A percentile compares a stretch with the other conserved stretches of the same genome.
phyloP scores from a whole-genome alignment of 2,113 vertebrate genomes.

The Clinocottus analis region DNA sequence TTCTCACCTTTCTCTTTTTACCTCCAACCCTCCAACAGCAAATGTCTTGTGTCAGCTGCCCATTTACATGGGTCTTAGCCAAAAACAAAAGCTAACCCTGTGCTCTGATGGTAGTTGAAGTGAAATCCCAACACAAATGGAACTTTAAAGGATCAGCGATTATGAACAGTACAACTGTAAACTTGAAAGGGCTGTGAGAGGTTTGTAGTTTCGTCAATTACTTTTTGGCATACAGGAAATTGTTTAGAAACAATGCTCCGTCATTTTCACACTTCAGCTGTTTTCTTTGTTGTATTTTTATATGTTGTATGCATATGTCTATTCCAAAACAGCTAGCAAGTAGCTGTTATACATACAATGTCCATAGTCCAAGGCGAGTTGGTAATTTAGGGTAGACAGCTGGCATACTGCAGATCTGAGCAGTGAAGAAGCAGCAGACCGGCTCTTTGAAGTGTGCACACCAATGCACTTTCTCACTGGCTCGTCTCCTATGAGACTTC shows the following conservation, averaged over 20 bases:
- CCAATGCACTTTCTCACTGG: neutral
- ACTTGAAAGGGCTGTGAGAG: neutral
- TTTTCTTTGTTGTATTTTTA: neutral
- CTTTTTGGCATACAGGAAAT: neutral
- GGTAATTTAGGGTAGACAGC: neutral
- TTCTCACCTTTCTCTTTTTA: constrained; percentile 12
- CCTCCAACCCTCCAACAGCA: neutral
- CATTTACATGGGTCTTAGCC: neutral
- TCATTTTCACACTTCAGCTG: neutral
- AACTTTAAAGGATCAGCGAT: neutral
- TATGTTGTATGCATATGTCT: too few relatives aligned
- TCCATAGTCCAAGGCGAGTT: neutral
- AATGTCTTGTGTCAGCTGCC: neutral
- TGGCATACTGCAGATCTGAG: neutral
- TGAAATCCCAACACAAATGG: neutral
- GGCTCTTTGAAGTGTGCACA: neutral
- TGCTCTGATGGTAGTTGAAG: neutral
- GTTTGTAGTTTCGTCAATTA: neutral
- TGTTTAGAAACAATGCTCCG: neutral
- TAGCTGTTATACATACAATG: too few relatives aligned
- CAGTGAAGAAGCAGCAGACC: neutral
- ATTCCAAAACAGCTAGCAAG: too few relatives aligned
- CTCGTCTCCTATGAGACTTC: neutral
- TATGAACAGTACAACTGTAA: neutral
- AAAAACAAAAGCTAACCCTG: neutral